phyloP scores from a whole-genome alignment of 2,113 vertebrate genomes.

The Dolichotis patagonum region DNA sequence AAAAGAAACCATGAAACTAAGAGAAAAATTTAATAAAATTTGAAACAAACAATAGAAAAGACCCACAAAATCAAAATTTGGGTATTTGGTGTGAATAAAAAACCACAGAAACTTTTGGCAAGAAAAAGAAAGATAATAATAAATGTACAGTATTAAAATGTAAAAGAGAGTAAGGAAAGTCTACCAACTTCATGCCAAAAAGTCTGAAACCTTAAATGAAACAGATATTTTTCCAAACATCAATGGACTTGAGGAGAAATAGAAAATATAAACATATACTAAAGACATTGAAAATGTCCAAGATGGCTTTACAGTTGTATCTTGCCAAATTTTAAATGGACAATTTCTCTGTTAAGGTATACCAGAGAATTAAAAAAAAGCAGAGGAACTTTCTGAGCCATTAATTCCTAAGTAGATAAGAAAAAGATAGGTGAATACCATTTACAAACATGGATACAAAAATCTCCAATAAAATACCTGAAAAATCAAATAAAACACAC shows the following conservation, averaged over 20 bases:
- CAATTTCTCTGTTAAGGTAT: conserved; percentile 46
- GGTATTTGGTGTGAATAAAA: neutral
- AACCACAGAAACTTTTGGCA: conserved; percentile 29
- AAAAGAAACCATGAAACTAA: neutral
- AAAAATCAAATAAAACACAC: conserved; percentile 32
- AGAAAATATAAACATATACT: neutral
- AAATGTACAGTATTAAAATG: conserved; percentile 36
- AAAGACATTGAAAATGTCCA: neutral
- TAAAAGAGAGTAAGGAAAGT: conserved; percentile 4
- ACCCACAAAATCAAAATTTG: neutral
- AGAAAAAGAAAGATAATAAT: neutral
- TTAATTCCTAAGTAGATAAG: neutral
- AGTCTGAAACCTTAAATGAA: conserved; percentile 36
- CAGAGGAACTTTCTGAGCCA: neutral
- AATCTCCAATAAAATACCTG: conserved; percentile 24
- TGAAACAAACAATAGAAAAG: conserved; percentile 35
- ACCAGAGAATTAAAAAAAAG: neutral
- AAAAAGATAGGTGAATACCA: conserved; percentile 3
- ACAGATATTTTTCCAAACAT: conserved; percentile 24
- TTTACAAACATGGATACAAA: conserved; percentile 44
- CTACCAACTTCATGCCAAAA: neutral
- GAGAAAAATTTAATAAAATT: conserved; percentile 2
- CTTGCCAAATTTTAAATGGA: conserved; percentile 5
- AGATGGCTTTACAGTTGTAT: conserved; percentile 32
- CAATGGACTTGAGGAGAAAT: conserved; percentile 24